These are phyloP conservation scores for Diplazon laetatorius DNA, from an alignment of 2,888 invertebrate species.

Conservation along the genomic window DNA sequence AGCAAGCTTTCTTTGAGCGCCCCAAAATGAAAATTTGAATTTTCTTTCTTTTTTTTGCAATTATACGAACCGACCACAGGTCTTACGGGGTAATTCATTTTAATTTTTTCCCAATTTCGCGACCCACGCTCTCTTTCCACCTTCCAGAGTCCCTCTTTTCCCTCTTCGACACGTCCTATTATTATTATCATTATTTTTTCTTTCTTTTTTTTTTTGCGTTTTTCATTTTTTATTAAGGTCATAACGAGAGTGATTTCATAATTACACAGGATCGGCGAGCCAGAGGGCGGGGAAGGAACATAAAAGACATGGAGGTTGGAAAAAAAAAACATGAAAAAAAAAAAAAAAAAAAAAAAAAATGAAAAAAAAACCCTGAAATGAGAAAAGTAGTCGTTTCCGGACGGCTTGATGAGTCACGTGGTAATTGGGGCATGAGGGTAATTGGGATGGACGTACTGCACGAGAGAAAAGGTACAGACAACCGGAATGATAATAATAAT, in stretches of 20 bases:
- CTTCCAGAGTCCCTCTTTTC: neutral
- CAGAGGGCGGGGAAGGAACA: constrained; percentile 44
- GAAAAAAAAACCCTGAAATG: constrained; percentile 57
- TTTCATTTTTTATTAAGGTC: constrained; percentile 64
- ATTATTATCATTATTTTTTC: too few relatives aligned
- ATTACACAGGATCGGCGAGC: constrained; percentile 51
- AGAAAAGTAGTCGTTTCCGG: constrained; percentile 64
- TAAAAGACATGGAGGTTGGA: constrained; percentile 50
- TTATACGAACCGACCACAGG: neutral
- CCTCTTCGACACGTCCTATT: constrained; percentile 20
- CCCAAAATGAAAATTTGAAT: neutral
- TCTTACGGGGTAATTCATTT: neutral
- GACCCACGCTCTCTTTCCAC: constrained; percentile 33
- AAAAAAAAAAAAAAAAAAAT: too few relatives aligned
- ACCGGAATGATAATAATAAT: constrained; percentile 44
- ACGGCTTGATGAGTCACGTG: constrained; percentile 62
- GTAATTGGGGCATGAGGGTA: constrained; percentile 65
- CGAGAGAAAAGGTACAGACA: constrained; percentile 52
- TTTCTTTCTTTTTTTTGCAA: too few relatives aligned
- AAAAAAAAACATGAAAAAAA: too few relatives aligned
- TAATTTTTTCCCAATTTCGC: constrained; percentile 17
- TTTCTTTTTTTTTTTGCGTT: too few relatives aligned
- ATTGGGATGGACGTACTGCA: constrained; percentile 63
- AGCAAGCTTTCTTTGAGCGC: neutral
- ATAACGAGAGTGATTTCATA: constrained; percentile 65